Base-by-base conservation (phyloP, 2,797 vertebrate genomes). In the Microctenopoma steveboyesi region DNA sequence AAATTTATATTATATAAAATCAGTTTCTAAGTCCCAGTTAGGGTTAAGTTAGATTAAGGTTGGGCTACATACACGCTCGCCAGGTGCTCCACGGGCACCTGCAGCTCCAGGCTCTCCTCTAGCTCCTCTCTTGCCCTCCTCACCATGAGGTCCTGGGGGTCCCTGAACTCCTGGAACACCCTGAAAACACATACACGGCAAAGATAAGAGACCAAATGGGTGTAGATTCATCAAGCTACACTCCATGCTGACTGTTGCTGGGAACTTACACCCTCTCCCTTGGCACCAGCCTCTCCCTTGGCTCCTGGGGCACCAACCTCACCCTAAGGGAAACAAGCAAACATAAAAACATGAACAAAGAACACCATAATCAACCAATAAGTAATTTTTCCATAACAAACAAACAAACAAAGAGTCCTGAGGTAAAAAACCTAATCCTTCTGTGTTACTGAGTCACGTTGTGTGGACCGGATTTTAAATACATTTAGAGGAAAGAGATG, bases 61-160 rank as follows among this genome's bases (percentile, higher is more conserved):
- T 33, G 28, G 59, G 43, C 54, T 69, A 88, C 97, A 79, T 94
- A 99, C 97, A 50, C 97, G 94, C 90, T 98, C 97, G 61, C 97
- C 97, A 45, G 95, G 90, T 1, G 92, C 89, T 79, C 97, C 97
- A 3, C 96, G 96, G 60, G 42, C 89, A 85, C 97, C 97, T 18
- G 79, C 75, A 25, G 90, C 90, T 78, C 97, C 97, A 0, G 96
- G 93, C 89, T 98, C 97, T 89, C 97, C 97, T 81, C 97, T 96
- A 51, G 95, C 75, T 92, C 97, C 97, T 95, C 97, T 95, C 93
- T 99, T 99, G 85, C 97, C 97, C 90, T 99, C 97, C 85, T 99
- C 97, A 3, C 97, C 97, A 61, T 94, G 57, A 2, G 97, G 89
- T 76, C 97, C 97, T 16, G 96, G 93, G 81, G 95, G 94, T 62